Evolutionary conservation across 2,113 vertebrate genomes (phyloP), one percentile per base, ranked within the genome.

Genomic region (Caranx ignobilis): DNA sequence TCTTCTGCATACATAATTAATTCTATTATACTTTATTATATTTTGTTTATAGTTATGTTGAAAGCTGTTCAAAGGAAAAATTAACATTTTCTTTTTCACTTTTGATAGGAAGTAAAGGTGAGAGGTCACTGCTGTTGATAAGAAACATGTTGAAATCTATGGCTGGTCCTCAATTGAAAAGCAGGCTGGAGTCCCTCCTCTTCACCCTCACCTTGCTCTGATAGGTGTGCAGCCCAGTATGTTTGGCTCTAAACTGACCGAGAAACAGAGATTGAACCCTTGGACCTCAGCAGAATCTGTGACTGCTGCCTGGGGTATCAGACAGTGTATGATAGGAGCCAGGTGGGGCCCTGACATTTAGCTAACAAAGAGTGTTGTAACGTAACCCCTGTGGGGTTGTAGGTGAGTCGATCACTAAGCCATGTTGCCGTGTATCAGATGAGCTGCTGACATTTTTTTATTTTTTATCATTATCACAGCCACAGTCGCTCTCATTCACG

Each of bases 341-440:
- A 80, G 88, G 83, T 85, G 77, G 82, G 77, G 81, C 70, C 3
- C 66, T 91, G 90, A 89, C 92, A 93, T 93, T 93, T 87, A 88
- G 81, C 82, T 55, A 90, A 93, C 92, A 93, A 90, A 90, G 84
- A 88, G 61, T 73, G 35, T 6, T 15, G 56, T 77, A 81, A 71
- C 71, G 34, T 80, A 82, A 79, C 77, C 86, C 88, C 85, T 59
- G 59, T 52, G 66, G 82, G 87, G 74, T 71, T 80, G 83, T 73
- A 88, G 84, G 75, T 65, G 72, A 89, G 83, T 81, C 68, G 55
- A 89, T 79, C 52, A 35, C 76, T 31, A 81, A 76, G 73, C 81
- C 81, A 66, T 83, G 88, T 84, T 80, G 69, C 77, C 5, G 11
- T 79, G 68, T 90, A 89, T 90, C 90, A 88, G 87, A 92, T 88